Evolutionary conservation across 2,888 invertebrate species (phyloP), one percentile per base, ranked within the genome.

Genomic region (Microplitis manilae): DNA sequence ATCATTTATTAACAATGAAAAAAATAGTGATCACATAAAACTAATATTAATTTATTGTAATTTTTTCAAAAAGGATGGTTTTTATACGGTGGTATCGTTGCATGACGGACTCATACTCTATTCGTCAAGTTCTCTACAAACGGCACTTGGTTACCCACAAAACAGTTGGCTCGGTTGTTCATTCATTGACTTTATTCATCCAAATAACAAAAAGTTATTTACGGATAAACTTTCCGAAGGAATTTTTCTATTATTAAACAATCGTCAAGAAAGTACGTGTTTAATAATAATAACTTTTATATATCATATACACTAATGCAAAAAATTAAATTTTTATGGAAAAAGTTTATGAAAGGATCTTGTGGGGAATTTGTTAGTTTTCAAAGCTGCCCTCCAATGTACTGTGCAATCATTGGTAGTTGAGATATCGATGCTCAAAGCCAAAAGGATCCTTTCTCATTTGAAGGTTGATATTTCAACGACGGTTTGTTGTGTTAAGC

Each of bases 121-220:
- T 84, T 94, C 95, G 8, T 95, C 96, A 0, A 90, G 94, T 0
- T 93, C 93, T 68, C 90, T 96, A 71, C 93, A 94, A 0, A 90
- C 92, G 1, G 92, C 93, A 1, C 91, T 97, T 72, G 96, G 96
- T 1, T 97, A 94, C 86, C 94, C 96, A 0, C 93, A 94, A 82
- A 95, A 96, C 80, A 95, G 96, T 93, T 96, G 96, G 96, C 90
- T 95, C 50, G 96, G 96, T 4, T 92, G 95, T 73, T 95, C 95
- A 0, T 96, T 97, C 85, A 95, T 96, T 75, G 96, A 97, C 85
- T 97, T 96, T 86, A 92, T 97, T 0, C 96, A 97, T 89, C 94
- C 95, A 1, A 95, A 94, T 89, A 94, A 94, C 85, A 91, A 94
- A 78, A 92, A 93, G 73, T 94, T 94, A 0, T 95, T 97, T 86